Evolutionary conservation across 2,888 invertebrate genomes (phyloP), one percentile per base, ranked within the genome.

Genomic region (Cryptocephalus primarius): DNA sequence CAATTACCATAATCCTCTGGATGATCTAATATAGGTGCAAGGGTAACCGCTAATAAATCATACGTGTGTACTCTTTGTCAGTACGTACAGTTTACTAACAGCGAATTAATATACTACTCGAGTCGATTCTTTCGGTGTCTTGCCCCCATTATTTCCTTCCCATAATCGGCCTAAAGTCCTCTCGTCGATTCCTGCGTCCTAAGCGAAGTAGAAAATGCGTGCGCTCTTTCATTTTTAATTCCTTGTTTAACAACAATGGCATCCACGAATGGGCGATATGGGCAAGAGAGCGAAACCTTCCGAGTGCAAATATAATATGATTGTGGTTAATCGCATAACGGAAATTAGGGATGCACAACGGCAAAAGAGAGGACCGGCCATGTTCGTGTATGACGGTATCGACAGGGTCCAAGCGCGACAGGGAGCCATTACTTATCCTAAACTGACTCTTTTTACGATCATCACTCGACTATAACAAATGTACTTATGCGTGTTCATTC

Each of bases 301-400:
- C 49, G 52, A 56, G 60, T 60, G 60, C 64, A 60, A 54, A 60
- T 59, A 66, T 69, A 69, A 69, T 66, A 63, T 62, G 68, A 69
- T 69, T 69, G 67, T 60, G 68, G 67, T 68, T 67, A 68, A 68
- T 69, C 68, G 65, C 59, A 66, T 68, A 67, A 67, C 66, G 65
- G 65, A 63, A 66, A 67, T 63, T 62, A 59, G 56, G 63, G 63
- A 64, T 68, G 68, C 64, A 61, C 63, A 58, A 64, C 64, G 66
- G 60, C 60, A 62, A 61, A 60, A 60, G 62, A 66, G 45, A 45
- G 33, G 39, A 43, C 47, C 40, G 43, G 42, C 12, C 38, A 39
- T 45, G 42, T 42, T 42, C 48, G 45, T 48, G 43, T 42, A 11
- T 36, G 36, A 11, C 46, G 55, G 55, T 53, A 58, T 59, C 55